Conservation (phyloP, 2,113 vertebrate species). For the Geococcyx californianus region DNA sequence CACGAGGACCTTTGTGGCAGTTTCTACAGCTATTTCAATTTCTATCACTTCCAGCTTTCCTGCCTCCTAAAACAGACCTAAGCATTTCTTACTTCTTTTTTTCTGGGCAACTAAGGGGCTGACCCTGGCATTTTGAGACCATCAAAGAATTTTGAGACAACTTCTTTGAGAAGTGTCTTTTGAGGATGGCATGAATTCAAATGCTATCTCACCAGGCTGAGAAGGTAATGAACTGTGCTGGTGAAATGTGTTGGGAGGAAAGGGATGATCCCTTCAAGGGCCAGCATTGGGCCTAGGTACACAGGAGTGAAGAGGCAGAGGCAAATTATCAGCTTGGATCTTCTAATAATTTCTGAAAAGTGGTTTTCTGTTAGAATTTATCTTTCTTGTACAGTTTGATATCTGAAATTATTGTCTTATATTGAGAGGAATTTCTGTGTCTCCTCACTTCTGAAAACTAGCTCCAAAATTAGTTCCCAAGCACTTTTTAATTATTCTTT, state of each 20-base stretch:
- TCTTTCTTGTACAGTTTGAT: neutral
- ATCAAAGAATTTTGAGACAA: neutral
- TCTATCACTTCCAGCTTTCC: neutral
- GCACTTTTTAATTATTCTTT: neutral
- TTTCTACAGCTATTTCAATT: neutral
- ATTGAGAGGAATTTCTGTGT: neutral
- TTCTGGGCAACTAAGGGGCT: neutral
- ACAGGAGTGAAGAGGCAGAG: neutral
- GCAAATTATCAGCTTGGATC: neutral
- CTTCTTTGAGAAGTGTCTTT: neutral
- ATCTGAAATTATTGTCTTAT: neutral
- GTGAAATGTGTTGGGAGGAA: neutral
- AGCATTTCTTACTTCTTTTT: neutral
- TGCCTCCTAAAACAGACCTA: neutral
- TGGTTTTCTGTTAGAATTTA: neutral
- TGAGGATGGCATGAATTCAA: neutral
- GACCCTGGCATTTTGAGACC: neutral
- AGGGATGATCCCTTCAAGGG: neutral
- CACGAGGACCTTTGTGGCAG: neutral
- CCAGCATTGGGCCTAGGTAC: neutral
- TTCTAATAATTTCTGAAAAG: neutral
- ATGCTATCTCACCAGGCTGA: neutral
- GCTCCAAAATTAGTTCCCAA: neutral
- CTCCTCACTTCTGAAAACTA: neutral
- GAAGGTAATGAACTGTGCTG: neutral